phyloP scores from a whole-genome alignment of 53 echinoderm and acorn worm genomes.

The Zoroaster sp. region DNA sequence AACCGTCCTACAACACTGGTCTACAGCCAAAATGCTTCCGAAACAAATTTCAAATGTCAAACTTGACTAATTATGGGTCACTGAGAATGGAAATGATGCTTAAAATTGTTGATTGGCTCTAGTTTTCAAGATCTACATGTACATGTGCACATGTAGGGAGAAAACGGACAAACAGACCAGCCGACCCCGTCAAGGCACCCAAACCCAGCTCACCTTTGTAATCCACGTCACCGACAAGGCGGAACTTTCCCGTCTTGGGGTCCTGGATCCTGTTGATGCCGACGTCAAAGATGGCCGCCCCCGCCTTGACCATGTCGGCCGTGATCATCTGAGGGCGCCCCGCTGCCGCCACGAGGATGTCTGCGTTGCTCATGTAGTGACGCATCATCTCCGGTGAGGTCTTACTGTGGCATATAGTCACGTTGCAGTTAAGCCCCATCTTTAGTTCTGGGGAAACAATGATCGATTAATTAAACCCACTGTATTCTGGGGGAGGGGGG shows the following conservation, averaged over 20 bases:
- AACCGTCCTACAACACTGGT: no score
- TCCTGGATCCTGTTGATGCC: conserved; percentile 81
- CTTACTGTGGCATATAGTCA: conserved; percentile 87
- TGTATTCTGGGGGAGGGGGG: not conserved
- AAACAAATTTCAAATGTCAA: no score
- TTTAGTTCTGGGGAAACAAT: conserved; percentile 40
- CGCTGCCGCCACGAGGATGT: conserved; percentile 81
- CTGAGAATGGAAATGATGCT: no score
- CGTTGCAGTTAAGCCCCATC: conserved; percentile 80
- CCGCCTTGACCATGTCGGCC: conserved; percentile 89
- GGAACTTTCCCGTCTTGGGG: conserved; percentile 52
- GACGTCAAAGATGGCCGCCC: conserved; percentile 83
- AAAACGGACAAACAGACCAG: not conserved
- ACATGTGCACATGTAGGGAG: not conserved
- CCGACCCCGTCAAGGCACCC: not conserved
- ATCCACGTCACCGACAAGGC: conserved; percentile 83
- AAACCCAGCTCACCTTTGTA: conserved; percentile 62
- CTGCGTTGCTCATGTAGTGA: conserved; percentile 75
- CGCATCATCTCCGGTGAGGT: conserved; percentile 72
- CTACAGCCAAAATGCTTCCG: no score
- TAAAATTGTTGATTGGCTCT: no score
- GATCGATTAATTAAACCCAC: not conserved
- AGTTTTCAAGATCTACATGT: no score
- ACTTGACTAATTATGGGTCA: no score
- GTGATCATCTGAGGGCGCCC: conserved; percentile 76